Evolutionary conservation across 2,797 vertebrate species (phyloP).

Genomic region (Buceros bicornis): DNA sequence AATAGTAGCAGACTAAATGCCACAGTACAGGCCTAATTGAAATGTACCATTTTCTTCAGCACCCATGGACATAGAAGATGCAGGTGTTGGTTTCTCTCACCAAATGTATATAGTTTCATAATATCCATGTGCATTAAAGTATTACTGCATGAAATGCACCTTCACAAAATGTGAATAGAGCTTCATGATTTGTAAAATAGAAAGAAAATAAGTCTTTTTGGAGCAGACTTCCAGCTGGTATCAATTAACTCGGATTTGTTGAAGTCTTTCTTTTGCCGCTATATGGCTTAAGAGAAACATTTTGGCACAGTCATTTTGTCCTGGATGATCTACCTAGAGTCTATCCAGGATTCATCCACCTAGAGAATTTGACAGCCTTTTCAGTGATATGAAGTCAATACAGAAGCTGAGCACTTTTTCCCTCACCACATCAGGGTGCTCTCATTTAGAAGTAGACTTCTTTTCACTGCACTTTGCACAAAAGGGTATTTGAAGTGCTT

Average conservation of each 20-base stretch:
- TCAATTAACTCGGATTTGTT: neutral
- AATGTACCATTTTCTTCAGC: conserved; percentile 27
- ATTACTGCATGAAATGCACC: neutral
- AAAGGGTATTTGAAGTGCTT: neutral
- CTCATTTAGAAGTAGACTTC: neutral
- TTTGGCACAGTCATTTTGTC: neutral
- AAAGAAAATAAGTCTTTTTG: neutral
- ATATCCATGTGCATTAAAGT: neutral
- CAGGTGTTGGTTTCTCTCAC: neutral
- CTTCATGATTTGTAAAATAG: neutral
- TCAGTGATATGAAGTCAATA: neutral
- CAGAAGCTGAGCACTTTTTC: neutral
- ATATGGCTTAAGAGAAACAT: neutral
- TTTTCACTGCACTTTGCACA: neutral
- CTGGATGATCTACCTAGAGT: neutral
- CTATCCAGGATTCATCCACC: neutral
- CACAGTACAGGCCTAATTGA: neutral
- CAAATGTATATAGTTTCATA: neutral
- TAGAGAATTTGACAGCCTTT: neutral
- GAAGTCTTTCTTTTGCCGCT: neutral
- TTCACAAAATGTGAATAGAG: neutral
- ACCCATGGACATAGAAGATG: neutral
- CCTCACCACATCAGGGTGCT: neutral
- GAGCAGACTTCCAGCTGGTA: neutral
- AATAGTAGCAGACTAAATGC: conserved; percentile 46